Evolutionary conservation across 92 coral and sea anemone species (phyloP), one percentile per base, ranked within the genome.

Genomic region (Nematostella vectensis): DNA sequence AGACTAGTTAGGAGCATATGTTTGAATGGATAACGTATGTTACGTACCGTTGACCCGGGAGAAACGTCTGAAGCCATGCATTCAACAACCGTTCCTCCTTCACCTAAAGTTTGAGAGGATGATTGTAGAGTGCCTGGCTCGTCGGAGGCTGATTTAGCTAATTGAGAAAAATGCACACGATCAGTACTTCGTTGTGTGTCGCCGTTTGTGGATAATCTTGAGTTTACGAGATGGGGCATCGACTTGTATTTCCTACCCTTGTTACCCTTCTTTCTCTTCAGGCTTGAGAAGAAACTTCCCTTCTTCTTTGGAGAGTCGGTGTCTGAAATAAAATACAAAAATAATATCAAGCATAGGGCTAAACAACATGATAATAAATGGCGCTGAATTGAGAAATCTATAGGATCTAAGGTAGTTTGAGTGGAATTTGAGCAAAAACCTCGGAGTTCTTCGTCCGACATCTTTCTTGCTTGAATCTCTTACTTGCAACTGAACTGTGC

Each of bases 381-480:
- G n/a, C n/a, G n/a, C n/a, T n/a, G n/a, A n/a, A n/a, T 60, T 67
- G 50, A 20, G 24, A 33, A 33, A 33, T 33, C 6, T 15, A 33
- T 33, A 33, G 40, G 40, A 15, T 33, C 15, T 6, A 33, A 33
- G 40, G 15, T 50, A 61, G 42, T 44, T 66, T 30, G 47, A 58
- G 54, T 28, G 54, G 48, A 54, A 70, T 67, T 62, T 22, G 52
- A 65, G 75, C 55, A 54, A 53, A 77, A 76, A 88, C 89, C 89
- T 86, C 95, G 83, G 50, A 70, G 63, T 11, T 91, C 98, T 12
- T 91, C 98, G 79, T 91, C 98, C 67, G 98, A 91, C 98, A 91
- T 91, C 79, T 71, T 80, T 55, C 57, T 83, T 55, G 79, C 65
- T 54, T 57, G 53, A 74, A 59, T 59, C 27, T 44, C 79, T 53